These are phyloP conservation scores for Lates japonicus DNA, from an alignment of 2,797 vertebrate species.

Conservation along the genomic window DNA sequence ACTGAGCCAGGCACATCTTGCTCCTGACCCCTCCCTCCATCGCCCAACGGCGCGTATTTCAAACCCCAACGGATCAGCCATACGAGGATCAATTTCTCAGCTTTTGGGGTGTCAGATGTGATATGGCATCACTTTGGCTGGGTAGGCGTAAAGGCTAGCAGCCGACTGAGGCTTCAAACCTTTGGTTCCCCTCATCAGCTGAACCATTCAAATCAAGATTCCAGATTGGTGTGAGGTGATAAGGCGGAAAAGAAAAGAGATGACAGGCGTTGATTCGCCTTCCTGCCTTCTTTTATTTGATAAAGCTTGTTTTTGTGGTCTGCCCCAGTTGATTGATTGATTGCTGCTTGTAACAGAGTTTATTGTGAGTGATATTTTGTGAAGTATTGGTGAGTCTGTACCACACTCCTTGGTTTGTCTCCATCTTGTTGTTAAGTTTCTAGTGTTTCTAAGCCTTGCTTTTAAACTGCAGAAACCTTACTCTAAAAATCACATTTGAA, in stretches of 20 bases:
- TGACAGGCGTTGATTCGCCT: constrained; percentile 22
- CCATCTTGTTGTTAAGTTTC: background rate
- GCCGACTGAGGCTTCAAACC: constrained; percentile 71
- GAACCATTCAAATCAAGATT: constrained; percentile 64
- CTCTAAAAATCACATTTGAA: background rate
- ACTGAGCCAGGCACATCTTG: constrained; percentile 61
- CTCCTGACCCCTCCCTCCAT: constrained; percentile 62
- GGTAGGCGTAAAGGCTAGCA: constrained; percentile 35
- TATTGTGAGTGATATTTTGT: background rate
- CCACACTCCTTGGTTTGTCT: constrained; percentile 3
- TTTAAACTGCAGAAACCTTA: no score
- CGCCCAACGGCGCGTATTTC: constrained; percentile 54
- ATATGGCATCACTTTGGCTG: constrained; percentile 67
- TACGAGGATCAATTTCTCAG: constrained; percentile 77
- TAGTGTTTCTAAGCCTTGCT: background rate
- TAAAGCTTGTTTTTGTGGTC: constrained; percentile 12
- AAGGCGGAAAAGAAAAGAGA: constrained; percentile 48
- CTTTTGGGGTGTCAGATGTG: constrained; percentile 74
- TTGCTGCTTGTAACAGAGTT: background rate
- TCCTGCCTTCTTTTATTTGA: constrained; percentile 15
- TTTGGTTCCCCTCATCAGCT: constrained; percentile 57
- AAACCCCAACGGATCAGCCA: constrained; percentile 74
- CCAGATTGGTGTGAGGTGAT: constrained; percentile 37
- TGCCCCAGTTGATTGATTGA: constrained; percentile 26
- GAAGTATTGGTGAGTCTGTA: background rate